Conservation (phyloP, 1,140 invertebrate species). For the Drosophila orosa region DNA sequence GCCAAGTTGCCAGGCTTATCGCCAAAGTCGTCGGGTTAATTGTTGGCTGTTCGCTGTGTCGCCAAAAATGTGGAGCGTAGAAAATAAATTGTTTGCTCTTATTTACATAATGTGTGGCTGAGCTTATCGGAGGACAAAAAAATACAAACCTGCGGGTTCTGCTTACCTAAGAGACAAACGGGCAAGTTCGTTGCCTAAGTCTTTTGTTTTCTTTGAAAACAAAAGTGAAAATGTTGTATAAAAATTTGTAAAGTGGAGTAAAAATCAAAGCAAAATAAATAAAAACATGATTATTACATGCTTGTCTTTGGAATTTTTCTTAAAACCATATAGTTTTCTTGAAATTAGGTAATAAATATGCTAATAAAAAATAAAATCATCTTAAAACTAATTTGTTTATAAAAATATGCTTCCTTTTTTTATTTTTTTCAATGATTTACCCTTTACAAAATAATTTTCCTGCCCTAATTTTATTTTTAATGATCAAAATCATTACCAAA, state of each 20-base stretch:
- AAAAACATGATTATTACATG: not conserved
- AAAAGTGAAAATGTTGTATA: not conserved
- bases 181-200: constrained; percentile 66
- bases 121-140: constrained; percentile 20
- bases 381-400: not conserved
- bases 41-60: constrained; percentile 1
- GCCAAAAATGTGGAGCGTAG: constrained; percentile 70
- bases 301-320: too few species aligned
- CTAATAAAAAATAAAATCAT: not conserved
- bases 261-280: not conserved
- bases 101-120: constrained; percentile 75
- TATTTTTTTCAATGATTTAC: not conserved
- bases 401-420: not conserved
- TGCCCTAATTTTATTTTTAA: not conserved
- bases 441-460: not conserved
- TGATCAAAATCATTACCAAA: constrained; percentile 6
- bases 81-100: constrained; percentile 81
- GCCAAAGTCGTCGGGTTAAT: constrained; percentile 46
- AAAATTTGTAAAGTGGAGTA: not conserved
- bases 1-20: constrained; percentile 41
- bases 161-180: not conserved
- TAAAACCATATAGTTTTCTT: not conserved
- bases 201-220: constrained; percentile 45
- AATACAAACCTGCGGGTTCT: constrained; percentile 17
- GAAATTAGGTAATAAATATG: not conserved